A percentile compares a stretch with the other conserved stretches of the same genome.
Conservation (phyloP, 1,140 invertebrate genomes). For the Bombyx mandarina region DNA sequence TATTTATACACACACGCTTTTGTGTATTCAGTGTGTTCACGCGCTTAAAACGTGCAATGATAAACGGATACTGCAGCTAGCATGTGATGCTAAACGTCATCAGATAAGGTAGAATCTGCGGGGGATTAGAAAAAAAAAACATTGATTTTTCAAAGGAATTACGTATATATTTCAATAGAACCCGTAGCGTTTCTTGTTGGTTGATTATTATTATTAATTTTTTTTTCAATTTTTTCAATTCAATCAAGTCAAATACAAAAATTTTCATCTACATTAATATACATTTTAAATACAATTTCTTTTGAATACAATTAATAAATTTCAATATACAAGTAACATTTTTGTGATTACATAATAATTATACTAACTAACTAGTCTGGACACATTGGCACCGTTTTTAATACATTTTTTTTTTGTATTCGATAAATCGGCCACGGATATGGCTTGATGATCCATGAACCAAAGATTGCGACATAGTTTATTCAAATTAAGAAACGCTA, state of each 20-base stretch:
- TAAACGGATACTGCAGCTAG: no score
- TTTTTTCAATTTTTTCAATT: conserved; percentile 12
- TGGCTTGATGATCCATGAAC: no score
- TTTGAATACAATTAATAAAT: no score
- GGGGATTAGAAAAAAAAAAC: no score
- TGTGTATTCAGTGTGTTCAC: no score
- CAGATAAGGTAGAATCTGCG: no score
- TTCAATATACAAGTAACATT: no score
- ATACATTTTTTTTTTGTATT: not conserved
- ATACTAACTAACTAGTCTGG: not conserved
- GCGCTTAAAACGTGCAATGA: no score
- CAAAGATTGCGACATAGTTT: not conserved
- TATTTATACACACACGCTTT: no score
- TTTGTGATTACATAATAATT: no score
- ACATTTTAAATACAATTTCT: not conserved
- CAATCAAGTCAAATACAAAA: not conserved
- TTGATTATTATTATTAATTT: conserved; percentile 40
- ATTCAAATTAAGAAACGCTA: conserved; percentile 44
- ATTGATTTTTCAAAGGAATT: conserved; percentile 46
- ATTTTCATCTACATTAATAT: not conserved
- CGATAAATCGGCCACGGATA: no score
- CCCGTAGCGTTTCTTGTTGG: conserved; percentile 70
- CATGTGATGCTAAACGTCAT: no score
- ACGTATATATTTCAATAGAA: conserved; percentile 61
- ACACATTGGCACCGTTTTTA: conserved; percentile 57